Evolutionary conservation across 2,888 invertebrate species (phyloP), one percentile per base, ranked within the genome.

Genomic region (Erynnis tages): DNA sequence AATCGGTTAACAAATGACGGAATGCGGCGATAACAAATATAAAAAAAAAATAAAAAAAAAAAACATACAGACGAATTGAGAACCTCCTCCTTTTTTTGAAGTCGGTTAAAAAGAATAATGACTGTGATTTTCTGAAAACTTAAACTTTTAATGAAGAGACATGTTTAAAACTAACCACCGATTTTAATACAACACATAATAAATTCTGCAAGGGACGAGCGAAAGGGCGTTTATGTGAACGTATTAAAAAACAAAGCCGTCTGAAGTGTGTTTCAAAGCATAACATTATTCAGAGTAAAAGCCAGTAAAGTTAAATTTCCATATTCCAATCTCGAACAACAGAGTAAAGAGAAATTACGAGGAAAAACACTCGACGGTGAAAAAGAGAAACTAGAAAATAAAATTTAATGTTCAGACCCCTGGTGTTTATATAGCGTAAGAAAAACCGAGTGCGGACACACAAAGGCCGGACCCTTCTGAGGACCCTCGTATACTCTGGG

Each of bases 401-500:
- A 50, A 50, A 50, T 50, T 50, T 43, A 50, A 43, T 35, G 49
- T 43, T 27, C 41, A 38, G 17, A 16, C 49, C 49, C 41, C 29
- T 21, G 17, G 27, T 49, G 41, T 49, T 49, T 49, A 49, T 49
- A 34, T 41, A 41, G 32, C 41, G 41, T 34, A 68, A 71, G 65
- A 65, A 70, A 76, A 73, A 71, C 64, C 61, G 62, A 60, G 62
- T 65, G 56, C 53, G 54, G 52, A 48, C 57, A 57, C 55, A 69
- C 67, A 71, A 70, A 71, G 66, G 60, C 57, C 57, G 56, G 62
- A 66, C 71, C 69, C 74, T 71, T 63, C 60, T 61, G 64, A 73
- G 69, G 57, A 57, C 67, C 62, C 71, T 71, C 66, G 66, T 58
- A 70, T 67, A 69, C 65, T 65, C n/a, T 68, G 63, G 71, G 71